A percentile compares a stretch with the other conserved stretches of the same genome.
Conservation (phyloP, 2,113 vertebrate genomes). For the Plecturocebus donacophilus region DNA sequence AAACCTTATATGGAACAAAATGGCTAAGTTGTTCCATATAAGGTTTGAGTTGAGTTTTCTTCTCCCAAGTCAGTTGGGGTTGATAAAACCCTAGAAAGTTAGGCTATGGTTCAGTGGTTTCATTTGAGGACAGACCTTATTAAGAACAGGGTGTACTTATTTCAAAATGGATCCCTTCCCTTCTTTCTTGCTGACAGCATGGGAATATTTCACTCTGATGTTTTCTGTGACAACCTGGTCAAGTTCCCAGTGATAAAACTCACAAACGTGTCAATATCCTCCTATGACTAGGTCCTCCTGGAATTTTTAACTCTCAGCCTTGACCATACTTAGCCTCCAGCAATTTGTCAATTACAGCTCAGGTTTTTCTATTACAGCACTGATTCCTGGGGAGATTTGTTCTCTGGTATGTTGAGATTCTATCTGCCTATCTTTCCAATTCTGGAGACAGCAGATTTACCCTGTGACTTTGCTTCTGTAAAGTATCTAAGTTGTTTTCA, state of each 20-base stretch:
- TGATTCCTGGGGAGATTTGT: background rate
- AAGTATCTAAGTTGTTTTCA: background rate
- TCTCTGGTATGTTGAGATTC: background rate
- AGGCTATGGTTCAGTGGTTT: background rate
- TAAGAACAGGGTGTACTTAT: background rate
- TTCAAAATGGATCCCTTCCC: background rate
- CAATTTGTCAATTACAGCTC: background rate
- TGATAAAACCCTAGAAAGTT: background rate
- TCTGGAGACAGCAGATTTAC: background rate
- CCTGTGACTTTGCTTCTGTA: background rate
- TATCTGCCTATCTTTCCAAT: background rate
- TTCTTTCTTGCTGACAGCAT: background rate
- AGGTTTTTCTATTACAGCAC: background rate
- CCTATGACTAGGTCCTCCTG: background rate
- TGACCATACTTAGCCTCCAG: background rate
- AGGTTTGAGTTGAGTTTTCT: background rate
- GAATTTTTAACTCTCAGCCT: background rate
- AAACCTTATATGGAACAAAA: background rate
- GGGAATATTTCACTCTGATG: background rate
- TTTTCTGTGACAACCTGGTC: background rate
- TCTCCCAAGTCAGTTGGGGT: background rate
- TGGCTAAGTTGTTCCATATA: background rate
- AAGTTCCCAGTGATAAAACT: background rate
- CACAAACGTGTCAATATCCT: background rate
- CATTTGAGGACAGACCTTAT: background rate